Percentiles rank a stretch among this genome's conserved stretches.
Conservation (phyloP, 2,113 vertebrate species). For the Oceanodroma tethys region DNA sequence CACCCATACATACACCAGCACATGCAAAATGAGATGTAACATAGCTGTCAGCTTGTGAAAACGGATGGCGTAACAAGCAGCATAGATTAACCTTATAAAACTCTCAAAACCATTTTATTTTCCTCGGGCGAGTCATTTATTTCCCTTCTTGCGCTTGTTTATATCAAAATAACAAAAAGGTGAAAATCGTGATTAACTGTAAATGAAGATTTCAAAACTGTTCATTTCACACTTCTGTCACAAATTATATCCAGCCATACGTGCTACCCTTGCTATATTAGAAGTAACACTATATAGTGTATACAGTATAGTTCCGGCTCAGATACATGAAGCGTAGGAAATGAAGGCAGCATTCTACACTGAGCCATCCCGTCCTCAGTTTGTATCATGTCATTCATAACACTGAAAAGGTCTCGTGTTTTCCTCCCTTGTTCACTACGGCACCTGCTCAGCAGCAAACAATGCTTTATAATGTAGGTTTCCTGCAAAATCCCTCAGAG, state of each 20-base stretch:
- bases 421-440: not conserved
- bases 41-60: not conserved
- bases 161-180: not conserved
- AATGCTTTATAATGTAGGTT: not conserved
- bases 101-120: not conserved
- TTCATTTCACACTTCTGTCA: not conserved
- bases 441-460: not conserved
- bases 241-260: not conserved
- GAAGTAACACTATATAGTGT: not conserved
- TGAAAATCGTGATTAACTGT: not conserved
- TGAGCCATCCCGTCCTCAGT: not conserved
- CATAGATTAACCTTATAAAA: not conserved
- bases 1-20: not conserved
- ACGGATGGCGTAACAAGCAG: not conserved
- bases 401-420: not conserved
- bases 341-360: not conserved
- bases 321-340: not conserved
- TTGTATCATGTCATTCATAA: not conserved
- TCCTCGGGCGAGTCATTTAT: not conserved
- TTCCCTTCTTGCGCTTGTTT: not conserved
- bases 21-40: not conserved
- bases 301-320: not conserved
- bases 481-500: not conserved
- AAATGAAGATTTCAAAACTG: not conserved
- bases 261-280: not conserved